Conservation (phyloP, 2,113 vertebrate genomes). For the Rhineura floridana region DNA sequence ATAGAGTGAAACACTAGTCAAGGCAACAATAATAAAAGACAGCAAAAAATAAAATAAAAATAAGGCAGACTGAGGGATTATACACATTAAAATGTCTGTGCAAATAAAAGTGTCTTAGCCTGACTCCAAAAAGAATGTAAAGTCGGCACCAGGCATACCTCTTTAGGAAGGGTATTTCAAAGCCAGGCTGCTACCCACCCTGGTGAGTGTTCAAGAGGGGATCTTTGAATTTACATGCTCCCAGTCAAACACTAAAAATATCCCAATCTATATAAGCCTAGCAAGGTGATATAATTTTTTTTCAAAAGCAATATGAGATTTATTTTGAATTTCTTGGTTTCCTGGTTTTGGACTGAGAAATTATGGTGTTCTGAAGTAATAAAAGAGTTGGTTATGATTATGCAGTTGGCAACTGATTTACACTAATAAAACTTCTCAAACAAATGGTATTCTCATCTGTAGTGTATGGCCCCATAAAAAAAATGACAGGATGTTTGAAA, state of each 20-base stretch:
- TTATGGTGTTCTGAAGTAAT: constrained; percentile 3
- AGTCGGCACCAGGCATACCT: neutral
- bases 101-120: neutral
- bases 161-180: neutral
- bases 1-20: neutral
- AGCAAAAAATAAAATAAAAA: neutral
- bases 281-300: neutral
- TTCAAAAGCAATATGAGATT: constrained; percentile 23
- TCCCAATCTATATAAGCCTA: neutral
- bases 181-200: neutral
- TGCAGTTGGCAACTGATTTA: neutral
- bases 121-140: neutral
- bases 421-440: neutral
- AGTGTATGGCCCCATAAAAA: neutral
- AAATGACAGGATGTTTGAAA: neutral
- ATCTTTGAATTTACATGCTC: neutral
- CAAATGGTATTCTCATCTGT: neutral
- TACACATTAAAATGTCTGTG: neutral
- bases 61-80: neutral
- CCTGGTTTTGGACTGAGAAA: constrained; percentile 15
- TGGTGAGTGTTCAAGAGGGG: neutral
- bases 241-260: neutral
- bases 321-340: neutral
- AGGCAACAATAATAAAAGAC: neutral
- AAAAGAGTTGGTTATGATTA: neutral